Conservation (phyloP, 92 coral and sea anemone species). For the Palythoa grandiflora region DNA sequence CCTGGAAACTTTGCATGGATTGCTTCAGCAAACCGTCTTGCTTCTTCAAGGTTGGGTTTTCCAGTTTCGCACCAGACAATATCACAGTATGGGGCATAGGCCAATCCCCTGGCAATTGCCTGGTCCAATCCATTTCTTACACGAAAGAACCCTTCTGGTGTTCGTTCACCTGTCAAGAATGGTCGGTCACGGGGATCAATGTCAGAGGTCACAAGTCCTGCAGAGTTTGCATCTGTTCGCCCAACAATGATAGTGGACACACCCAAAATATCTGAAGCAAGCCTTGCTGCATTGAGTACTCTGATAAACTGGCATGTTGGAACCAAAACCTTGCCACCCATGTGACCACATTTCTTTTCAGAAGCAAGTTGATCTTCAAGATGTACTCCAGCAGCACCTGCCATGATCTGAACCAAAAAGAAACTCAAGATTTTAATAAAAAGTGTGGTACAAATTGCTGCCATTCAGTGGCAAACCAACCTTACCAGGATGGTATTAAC, state of each 20-base stretch:
- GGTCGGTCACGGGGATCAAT: conserved; percentile 94
- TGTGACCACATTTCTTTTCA: conserved; percentile 99
- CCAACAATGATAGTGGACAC: conserved; percentile 94
- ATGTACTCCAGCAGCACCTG: conserved; percentile 97
- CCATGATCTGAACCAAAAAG: conserved; percentile 71
- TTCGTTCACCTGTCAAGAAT: conserved; percentile 94
- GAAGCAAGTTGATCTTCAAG: conserved; percentile 99
- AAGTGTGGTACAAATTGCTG: background rate
- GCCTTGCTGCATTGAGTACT: conserved; percentile 94
- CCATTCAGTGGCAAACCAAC: background rate
- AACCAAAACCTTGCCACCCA: conserved; percentile 98
- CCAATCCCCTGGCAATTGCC: conserved; percentile 92
- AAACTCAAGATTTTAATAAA: background rate
- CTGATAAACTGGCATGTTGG: conserved; percentile 97
- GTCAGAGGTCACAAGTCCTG: conserved; percentile 94
- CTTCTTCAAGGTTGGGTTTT: conserved; percentile 93
- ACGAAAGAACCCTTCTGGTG: conserved; percentile 96
- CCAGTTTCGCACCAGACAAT: conserved; percentile 97
- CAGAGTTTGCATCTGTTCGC: conserved; percentile 97
- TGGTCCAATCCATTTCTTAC: conserved; percentile 87
- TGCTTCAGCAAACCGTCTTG: conserved; percentile 89
- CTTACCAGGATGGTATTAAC: background rate
- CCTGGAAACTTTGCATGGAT: conserved; percentile 93
- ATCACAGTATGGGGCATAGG: conserved; percentile 98
- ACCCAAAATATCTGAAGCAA: conserved; percentile 91